A percentile compares a stretch with the other conserved stretches of the same genome.
Conservation (phyloP, 2,888 invertebrate genomes). For the Hemaris fuciformis region DNA sequence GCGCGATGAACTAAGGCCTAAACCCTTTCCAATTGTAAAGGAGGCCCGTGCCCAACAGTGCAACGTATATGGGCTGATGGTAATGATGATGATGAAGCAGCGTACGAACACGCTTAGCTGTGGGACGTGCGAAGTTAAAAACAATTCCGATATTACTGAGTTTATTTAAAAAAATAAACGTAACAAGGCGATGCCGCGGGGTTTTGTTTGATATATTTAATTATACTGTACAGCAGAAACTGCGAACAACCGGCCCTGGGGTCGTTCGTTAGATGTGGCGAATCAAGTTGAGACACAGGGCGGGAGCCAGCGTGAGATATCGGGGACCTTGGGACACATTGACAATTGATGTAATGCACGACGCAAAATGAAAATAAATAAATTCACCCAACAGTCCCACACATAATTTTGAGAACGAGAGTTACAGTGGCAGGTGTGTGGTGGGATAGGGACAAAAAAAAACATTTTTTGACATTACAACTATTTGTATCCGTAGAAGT, state of each 20-base stretch:
- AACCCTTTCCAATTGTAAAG: no score
- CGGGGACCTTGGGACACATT: not conserved
- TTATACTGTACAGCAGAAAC: conserved; percentile 30
- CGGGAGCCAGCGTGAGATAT: conserved; percentile 15
- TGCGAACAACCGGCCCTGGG: conserved; percentile 26
- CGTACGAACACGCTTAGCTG: no score
- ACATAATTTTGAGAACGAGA: not conserved
- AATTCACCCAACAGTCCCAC: not conserved
- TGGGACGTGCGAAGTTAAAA: no score
- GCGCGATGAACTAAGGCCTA: no score
- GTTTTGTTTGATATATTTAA: conserved; percentile 45
- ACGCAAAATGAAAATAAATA: not conserved
- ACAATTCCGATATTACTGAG: not conserved
- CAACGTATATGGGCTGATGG: no score
- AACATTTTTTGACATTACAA: no score
- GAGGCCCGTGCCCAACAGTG: no score
- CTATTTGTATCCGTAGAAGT: no score
- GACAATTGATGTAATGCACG: not conserved
- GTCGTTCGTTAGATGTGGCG: conserved; percentile 47
- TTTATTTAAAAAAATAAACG: not conserved
- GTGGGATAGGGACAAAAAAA: no score
- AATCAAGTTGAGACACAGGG: conserved; percentile 35
- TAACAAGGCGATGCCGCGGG: conserved; percentile 19
- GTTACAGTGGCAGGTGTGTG: no score
- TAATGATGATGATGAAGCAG: no score